Evolutionary conservation across 1,140 invertebrate genomes (phyloP), one percentile per base, ranked within the genome.

Genomic region (Druon quercuslanigerum): DNA sequence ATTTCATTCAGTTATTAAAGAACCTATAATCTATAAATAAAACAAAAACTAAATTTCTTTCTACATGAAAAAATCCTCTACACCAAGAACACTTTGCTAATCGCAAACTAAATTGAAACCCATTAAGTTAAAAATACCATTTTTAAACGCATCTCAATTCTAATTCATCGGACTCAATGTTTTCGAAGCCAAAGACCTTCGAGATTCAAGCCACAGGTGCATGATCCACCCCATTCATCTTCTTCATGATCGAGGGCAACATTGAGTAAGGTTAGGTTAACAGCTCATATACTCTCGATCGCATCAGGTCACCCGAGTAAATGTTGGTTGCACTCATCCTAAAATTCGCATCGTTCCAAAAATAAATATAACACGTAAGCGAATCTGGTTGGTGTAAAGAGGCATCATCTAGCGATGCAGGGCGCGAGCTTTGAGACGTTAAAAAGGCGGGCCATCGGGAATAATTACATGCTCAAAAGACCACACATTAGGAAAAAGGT

Each of bases 251-350:
- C 51, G 51, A 57, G 40, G 20, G 71, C 72, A 51, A 66, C 75
- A 77, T 73, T 73, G 75, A 73, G 75, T 73, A 66, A 77, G 75
- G 75, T 77, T 72, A 56, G 75, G 75, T 77, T 72, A 77, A 73
- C 72, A 73, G 71, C 20, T 77, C 52, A 77, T n/a, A 16, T 19
- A 66, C 60, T 66, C 12, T 25, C 60, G 25, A 46, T 40, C 60
- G 11, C 16, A 40, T 66, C 60, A 66, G 57, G 57, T 60, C 57
- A 66, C 13, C 25, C 25, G 40, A 66, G 25, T 66, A 25, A 20
- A 57, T 13, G 56, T 57, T 19, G 33, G 19, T 57, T 57, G 19
- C 19, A 25, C 60, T n/a, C 60, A 66, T 14, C 60, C 33, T 33
- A 66, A 66, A 66, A 40, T 5, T 66, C 33, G 33, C 14, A 33